phyloP scores from a whole-genome alignment of 2,888 invertebrate genomes.

The Eupeodes latifasciatus region DNA sequence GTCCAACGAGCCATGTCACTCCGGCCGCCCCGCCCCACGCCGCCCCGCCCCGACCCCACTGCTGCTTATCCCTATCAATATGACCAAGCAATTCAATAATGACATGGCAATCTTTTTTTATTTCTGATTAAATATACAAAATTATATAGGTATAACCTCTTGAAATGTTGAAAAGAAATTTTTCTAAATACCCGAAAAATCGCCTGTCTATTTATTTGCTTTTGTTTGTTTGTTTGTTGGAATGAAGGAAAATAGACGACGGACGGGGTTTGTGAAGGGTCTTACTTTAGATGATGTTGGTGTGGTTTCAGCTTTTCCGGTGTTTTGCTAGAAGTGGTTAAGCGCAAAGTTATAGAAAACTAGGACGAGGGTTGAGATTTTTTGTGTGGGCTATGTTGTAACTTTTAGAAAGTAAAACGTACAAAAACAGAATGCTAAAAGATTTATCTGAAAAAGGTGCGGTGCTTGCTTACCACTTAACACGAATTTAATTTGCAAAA shows the following conservation, averaged over 20 bases:
- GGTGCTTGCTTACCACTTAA: conserved; percentile 59
- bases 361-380: conserved; percentile 39
- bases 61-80: not conserved
- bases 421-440: not conserved
- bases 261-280: not conserved
- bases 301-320: conserved; percentile 41
- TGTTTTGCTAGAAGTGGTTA: conserved; percentile 43
- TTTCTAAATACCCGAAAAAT: conserved; percentile 39
- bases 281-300: conserved; percentile 4
- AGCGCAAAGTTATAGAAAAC: conserved; percentile 38
- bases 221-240: conserved; percentile 33
- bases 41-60: not conserved
- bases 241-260: conserved; percentile 2
- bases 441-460: conserved; percentile 43
- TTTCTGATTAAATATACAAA: conserved; percentile 32
- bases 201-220: conserved; percentile 19
- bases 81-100: conserved; percentile 27
- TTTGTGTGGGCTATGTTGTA: conserved; percentile 35
- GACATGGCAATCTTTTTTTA: conserved; percentile 37
- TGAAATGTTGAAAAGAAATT: conserved; percentile 22
- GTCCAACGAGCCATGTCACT: too few species aligned
- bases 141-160: not conserved
- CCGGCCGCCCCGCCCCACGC: not conserved
- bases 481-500: conserved; percentile 54
- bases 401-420: conserved; percentile 25